These are phyloP conservation scores for Todiramphus chloris DNA, from an alignment of 2,113 vertebrate genomes.

Conservation along the genomic window DNA sequence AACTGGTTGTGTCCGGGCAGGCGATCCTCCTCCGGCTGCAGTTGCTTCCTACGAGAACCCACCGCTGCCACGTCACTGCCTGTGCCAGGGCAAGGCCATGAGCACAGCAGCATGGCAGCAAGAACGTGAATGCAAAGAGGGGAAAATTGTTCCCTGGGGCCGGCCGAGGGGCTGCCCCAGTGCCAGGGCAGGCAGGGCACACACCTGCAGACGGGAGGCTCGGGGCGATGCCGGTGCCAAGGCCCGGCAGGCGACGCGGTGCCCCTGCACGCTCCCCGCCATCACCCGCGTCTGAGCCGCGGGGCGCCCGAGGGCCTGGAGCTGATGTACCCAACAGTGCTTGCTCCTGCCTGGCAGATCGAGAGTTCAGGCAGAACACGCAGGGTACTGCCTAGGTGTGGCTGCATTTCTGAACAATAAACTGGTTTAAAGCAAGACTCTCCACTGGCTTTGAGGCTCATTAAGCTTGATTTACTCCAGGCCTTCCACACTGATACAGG, in stretches of 20 bases:
- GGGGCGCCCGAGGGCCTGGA: fast-evolving
- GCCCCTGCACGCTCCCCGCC: fast-evolving
- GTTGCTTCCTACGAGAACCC: fast-evolving
- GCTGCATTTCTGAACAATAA: background rate
- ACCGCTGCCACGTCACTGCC: fast-evolving
- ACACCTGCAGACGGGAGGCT: background rate
- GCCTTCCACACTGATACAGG: background rate
- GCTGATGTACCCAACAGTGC: background rate
- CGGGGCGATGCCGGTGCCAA: background rate
- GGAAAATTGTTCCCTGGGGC: fast-evolving
- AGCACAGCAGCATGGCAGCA: fast-evolving
- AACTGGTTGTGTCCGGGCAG: background rate
- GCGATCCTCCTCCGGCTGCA: background rate
- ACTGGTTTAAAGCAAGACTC: background rate
- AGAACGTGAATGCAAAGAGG: background rate
- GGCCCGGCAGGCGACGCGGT: fast-evolving
- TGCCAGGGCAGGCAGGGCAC: background rate
- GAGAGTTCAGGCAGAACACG: background rate
- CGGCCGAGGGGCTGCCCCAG: background rate
- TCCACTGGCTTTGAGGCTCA: background rate
- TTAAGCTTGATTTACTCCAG: background rate
- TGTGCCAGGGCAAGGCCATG: background rate
- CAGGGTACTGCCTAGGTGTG: background rate
- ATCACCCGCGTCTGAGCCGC: background rate
- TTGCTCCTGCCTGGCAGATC: background rate